phyloP scores from a whole-genome alignment of 2,888 invertebrate genomes.

The Lissonota sp. region DNA sequence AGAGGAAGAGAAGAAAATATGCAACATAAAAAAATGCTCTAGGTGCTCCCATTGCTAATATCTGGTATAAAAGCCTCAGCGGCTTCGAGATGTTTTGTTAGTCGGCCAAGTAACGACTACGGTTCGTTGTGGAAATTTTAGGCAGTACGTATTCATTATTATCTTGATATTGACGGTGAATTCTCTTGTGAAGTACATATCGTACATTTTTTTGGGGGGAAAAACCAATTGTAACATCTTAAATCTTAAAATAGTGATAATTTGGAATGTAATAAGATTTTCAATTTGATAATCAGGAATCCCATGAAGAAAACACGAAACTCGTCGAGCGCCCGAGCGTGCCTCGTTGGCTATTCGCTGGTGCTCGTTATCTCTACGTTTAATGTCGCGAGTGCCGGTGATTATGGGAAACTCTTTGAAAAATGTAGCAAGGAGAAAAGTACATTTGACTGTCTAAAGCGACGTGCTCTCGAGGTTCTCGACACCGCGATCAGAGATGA shows the following conservation, averaged over 20 bases:
- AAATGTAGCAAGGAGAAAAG: constrained; percentile 80
- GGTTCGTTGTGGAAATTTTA: constrained; percentile 47
- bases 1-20: constrained; percentile 63
- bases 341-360: constrained; percentile 65
- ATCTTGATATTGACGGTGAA: constrained; percentile 24
- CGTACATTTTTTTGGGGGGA: background rate
- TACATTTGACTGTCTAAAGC: constrained; percentile 80
- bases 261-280: background rate
- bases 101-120: constrained; percentile 61
- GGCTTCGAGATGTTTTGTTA: constrained; percentile 60
- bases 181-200: background rate
- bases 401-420: constrained; percentile 79
- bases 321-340: constrained; percentile 50
- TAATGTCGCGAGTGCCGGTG: constrained; percentile 63
- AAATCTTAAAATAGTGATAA: background rate
- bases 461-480: constrained; percentile 78
- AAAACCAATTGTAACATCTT: background rate
- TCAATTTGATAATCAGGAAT: constrained; percentile 32
- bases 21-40: constrained; percentile 5
- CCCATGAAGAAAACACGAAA: constrained; percentile 67
- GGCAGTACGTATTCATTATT: constrained; percentile 35
- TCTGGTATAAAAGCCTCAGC: constrained; percentile 66
- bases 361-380: constrained; percentile 63
- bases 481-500: constrained; percentile 80
- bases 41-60: constrained; percentile 55